Conservation (phyloP, 92 coral and sea anemone species). For the Epizoanthus illoricatus region DNA sequence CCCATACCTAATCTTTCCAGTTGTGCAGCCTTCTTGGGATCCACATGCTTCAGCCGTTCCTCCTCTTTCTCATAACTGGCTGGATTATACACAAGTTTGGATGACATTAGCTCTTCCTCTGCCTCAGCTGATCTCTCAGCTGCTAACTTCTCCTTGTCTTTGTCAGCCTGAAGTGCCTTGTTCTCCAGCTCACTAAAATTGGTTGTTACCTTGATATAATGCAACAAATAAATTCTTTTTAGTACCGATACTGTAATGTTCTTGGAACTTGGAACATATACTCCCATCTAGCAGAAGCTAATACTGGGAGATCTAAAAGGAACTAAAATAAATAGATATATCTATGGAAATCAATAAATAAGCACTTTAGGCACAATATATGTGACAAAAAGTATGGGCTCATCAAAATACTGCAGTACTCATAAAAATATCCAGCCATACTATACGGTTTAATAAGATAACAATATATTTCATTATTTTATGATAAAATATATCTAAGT, state of each 20-base stretch:
- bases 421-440: no score
- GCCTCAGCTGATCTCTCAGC: conserved; percentile 75
- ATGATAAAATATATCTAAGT: no score
- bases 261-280: no score
- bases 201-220: conserved; percentile 71
- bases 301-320: no score
- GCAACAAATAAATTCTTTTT: background rate
- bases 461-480: no score
- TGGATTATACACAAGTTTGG: conserved; percentile 85
- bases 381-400: background rate
- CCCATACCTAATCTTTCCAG: conserved; percentile 98
- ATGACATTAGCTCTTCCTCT: conserved; percentile 76
- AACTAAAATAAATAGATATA: no score
- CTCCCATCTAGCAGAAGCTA: background rate
- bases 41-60: conserved; percentile 80
- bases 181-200: conserved; percentile 88
- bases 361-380: background rate
- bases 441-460: no score
- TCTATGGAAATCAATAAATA: background rate
- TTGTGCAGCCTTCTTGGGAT: conserved; percentile 97
- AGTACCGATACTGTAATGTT: background rate
- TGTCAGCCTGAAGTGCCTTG: conserved; percentile 81
- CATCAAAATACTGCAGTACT: no score
- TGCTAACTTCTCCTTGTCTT: conserved; percentile 73
- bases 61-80: conserved; percentile 85